Percentiles rank a stretch among this genome's conserved stretches.
These are phyloP conservation scores for Mionectes macconnelli DNA, from an alignment of 2,113 vertebrate species.

Conservation along the genomic window DNA sequence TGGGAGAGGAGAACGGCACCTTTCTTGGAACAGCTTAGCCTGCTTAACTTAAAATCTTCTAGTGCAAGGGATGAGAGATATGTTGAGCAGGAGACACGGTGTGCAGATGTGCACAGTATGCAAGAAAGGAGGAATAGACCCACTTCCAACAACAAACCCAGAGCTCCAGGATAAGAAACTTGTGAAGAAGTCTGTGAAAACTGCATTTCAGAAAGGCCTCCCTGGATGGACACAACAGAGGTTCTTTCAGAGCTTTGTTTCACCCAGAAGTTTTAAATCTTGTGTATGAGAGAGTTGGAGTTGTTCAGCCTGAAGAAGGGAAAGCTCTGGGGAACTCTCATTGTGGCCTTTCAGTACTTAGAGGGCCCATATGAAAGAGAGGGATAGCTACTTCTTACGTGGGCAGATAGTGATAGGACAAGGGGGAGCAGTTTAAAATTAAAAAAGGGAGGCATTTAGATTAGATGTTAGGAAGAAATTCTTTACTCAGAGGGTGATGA, in stretches of 20 bases:
- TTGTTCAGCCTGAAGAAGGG: background rate
- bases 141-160: background rate
- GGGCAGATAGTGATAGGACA: background rate
- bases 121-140: background rate
- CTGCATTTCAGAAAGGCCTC: background rate
- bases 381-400: background rate
- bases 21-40: background rate
- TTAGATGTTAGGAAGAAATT: background rate
- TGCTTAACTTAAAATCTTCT: background rate
- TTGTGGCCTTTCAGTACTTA: background rate
- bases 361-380: background rate
- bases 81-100: background rate
- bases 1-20: background rate
- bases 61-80: background rate
- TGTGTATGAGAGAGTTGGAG: background rate
- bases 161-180: background rate
- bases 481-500: background rate
- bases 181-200: background rate
- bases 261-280: background rate
- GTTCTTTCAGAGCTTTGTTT: background rate
- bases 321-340: background rate
- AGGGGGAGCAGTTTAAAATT: background rate
- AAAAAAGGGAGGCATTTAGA: background rate
- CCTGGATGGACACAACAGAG: background rate
- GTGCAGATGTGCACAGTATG: background rate